Conservation (phyloP, 1,140 invertebrate species). For the Atta cephalotes region DNA sequence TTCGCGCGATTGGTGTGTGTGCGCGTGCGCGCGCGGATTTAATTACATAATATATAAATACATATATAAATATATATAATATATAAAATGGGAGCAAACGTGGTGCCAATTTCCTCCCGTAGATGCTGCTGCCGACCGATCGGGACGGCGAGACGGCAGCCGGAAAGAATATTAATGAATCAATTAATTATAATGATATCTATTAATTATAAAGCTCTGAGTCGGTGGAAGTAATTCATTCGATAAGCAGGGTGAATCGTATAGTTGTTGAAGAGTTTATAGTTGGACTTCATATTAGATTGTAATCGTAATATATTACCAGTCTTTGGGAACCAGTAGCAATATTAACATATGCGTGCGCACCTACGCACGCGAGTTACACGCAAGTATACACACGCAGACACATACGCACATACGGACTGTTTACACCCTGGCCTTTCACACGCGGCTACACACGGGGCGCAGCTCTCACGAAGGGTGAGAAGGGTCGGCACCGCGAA, state of each 20-base stretch:
- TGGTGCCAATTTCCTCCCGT: slow-evolving; percentile 85
- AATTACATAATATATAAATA: slow-evolving; percentile 61
- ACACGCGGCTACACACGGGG: background rate
- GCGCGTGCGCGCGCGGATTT: slow-evolving; percentile 30
- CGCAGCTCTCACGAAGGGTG: background rate
- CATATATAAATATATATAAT: slow-evolving; percentile 55
- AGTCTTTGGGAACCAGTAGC: slow-evolving; percentile 70
- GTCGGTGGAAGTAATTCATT: slow-evolving; percentile 78
- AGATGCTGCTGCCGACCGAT: slow-evolving; percentile 75
- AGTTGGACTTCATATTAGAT: slow-evolving; percentile 84
- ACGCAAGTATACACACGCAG: background rate
- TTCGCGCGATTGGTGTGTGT: slow-evolving; percentile 46
- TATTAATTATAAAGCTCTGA: slow-evolving; percentile 66
- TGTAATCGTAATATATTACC: slow-evolving; percentile 70
- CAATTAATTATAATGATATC: slow-evolving; percentile 68
- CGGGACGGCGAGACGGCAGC: slow-evolving; percentile 66
- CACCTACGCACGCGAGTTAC: slow-evolving; percentile 31
- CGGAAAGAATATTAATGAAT: slow-evolving; percentile 68
- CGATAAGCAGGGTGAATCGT: slow-evolving; percentile 82
- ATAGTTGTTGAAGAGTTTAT: slow-evolving; percentile 84
- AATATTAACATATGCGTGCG: slow-evolving; percentile 67
- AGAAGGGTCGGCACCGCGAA: background rate
- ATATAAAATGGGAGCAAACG: slow-evolving; percentile 83
- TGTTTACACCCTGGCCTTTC: background rate
- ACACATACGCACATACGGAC: background rate